Conservation (phyloP, 2,888 invertebrate species). For the Silvanus unidentatus region DNA sequence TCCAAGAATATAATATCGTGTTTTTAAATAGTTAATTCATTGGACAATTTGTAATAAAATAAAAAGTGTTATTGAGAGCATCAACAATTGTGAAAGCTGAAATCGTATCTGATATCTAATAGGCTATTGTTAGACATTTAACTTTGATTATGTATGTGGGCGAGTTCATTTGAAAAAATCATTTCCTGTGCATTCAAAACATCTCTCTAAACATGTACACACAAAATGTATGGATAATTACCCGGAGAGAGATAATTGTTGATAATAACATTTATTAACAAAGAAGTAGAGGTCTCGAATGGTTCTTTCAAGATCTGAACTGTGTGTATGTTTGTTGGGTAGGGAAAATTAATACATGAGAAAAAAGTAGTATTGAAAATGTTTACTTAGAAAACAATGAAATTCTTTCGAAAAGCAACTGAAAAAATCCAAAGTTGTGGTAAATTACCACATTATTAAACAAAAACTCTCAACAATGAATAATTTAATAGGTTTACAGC, state of each 20-base stretch:
- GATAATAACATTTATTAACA: conserved; percentile 46
- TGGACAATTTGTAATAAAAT: conserved; percentile 31
- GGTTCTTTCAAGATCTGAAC: neutral
- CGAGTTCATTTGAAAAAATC: conserved; percentile 48
- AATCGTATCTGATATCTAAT: conserved; percentile 43
- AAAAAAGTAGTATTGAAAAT: too few species aligned
- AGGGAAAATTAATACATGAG: too few species aligned
- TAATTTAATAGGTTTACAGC: neutral
- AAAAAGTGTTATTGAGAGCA: conserved; percentile 37
- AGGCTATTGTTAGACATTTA: conserved; percentile 48
- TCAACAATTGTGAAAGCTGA: conserved; percentile 40
- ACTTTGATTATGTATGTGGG: conserved; percentile 48
- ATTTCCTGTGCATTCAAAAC: conserved; percentile 42
- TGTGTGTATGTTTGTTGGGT: too few species aligned
- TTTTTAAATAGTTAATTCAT: conserved; percentile 13
- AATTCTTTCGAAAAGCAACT: too few species aligned
- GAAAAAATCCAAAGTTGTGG: neutral
- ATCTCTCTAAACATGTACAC: neutral
- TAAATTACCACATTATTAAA: conserved; percentile 3
- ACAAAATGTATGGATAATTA: conserved; percentile 47
- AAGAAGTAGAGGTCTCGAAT: conserved; percentile 2
- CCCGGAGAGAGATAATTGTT: conserved; percentile 47
- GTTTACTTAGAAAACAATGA: too few species aligned
- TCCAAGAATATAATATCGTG: too few species aligned
- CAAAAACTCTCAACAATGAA: conserved; percentile 1